Evolutionary conservation across 1,140 invertebrate genomes (phyloP), one percentile per base, ranked within the genome.

Genomic region (Dendrolimus kikuchii): DNA sequence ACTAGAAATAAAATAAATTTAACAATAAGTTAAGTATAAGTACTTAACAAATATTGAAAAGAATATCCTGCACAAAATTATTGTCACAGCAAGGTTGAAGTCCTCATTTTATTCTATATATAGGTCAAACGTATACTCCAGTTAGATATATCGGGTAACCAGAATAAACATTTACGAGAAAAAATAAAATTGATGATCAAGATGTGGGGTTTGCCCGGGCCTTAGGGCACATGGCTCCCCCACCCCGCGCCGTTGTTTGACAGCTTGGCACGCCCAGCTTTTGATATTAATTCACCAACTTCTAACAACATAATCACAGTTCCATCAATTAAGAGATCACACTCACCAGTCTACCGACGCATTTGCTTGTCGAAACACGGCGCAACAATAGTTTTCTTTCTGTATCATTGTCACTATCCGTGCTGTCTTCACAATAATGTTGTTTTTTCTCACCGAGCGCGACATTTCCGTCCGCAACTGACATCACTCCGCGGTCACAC

Each of bases 341-440:
- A 76, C 78, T 81, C 59, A 86, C 82, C 76, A 86, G 60, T 64
- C 82, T 68, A 48, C 82, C 82, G 57, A 83, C 73, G 61, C 82
- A 86, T 66, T 86, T 86, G 68, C 80, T 86, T 40, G 82, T 86
- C 39, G 82, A 86, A 64, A 86, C 76, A 60, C 82, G 74, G 9
- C 80, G 69, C 36, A 83, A 58, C 41, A 86, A 59, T 7, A 64
- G 69, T 60, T 81, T 83, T 60, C 63, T 77, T 51, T 86, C 80
- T 9, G 70, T 79, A 40, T 86, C 82, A 80, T 86, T 82, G 52
- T 86, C 82, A 60, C 79, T 83, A 57, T 86, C 82, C 38, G 82
- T 82, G 67, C 78, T 83, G 54, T 86, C 82, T 53, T 82, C 80
- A 43, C 62, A 73, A 41, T 64, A 74, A 36, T 62, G 68, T 46